phyloP scores from a whole-genome alignment of 2,888 invertebrate genomes.

The Odontocerum albicorne region DNA sequence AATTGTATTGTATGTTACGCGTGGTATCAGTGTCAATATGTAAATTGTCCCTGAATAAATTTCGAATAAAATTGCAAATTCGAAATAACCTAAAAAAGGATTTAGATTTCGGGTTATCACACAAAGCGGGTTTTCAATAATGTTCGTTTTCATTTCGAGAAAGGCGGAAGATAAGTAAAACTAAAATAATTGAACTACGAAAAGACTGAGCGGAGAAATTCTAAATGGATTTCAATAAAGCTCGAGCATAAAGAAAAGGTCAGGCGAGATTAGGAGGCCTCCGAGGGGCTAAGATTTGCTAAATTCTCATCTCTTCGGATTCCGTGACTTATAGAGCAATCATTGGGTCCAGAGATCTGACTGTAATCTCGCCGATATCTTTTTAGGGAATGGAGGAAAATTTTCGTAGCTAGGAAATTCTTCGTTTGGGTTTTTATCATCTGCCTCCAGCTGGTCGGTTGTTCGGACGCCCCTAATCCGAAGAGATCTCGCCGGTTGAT shows the following conservation, averaged over 20 bases:
- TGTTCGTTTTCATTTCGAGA: neutral
- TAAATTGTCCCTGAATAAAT: too few species aligned
- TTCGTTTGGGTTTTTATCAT: constrained; percentile 10
- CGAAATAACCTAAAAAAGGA: too few species aligned
- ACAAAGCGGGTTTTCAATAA: neutral
- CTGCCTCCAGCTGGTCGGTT: neutral
- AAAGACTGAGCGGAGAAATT: constrained; percentile 3
- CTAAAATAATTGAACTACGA: constrained; percentile 9
- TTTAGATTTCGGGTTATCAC: neutral
- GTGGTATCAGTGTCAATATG: too few species aligned
- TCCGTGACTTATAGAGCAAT: constrained; percentile 23
- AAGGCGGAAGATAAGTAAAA: constrained; percentile 1
- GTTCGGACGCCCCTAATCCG: constrained; percentile 13
- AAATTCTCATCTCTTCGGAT: constrained; percentile 21
- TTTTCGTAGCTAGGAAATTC: too few species aligned
- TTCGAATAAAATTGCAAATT: too few species aligned
- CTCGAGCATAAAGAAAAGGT: constrained; percentile 20
- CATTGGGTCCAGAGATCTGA: constrained; percentile 11
- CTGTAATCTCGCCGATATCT: constrained; percentile 22
- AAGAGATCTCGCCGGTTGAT: constrained; percentile 22
- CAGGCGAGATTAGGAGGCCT: constrained; percentile 20
- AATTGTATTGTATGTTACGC: too few species aligned
- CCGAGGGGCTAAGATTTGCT: constrained; percentile 13
- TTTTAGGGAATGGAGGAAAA: neutral
- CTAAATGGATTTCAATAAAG: constrained; percentile 26